Percentiles rank a stretch among this genome's conserved stretches.
phyloP scores from a whole-genome alignment of 2,113 vertebrate genomes.

The Petromus typicus region DNA sequence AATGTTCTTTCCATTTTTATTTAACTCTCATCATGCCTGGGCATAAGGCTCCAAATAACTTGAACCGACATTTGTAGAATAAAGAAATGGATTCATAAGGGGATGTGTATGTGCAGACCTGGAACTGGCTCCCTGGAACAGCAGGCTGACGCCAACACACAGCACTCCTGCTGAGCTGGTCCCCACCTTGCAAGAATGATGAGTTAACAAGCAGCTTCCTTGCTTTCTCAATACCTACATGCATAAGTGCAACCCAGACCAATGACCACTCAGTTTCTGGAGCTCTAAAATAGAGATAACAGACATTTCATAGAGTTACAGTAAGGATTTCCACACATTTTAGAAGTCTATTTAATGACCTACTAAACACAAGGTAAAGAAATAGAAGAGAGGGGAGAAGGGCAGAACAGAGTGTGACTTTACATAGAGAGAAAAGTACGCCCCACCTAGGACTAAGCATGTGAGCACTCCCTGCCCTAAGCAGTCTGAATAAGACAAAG shows the following conservation, averaged over 20 bases:
- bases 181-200: no score
- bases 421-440: neutral
- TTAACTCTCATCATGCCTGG: neutral
- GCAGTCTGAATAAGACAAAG: no score
- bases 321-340: neutral
- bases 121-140: neutral
- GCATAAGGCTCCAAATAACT: neutral
- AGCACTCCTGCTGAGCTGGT: neutral
- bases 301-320: neutral
- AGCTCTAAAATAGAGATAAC: neutral
- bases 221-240: neutral
- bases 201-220: neutral
- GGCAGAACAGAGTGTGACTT: accelerated
- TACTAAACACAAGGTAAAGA: neutral
- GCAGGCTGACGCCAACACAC: neutral
- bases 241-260: neutral
- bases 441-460: no score
- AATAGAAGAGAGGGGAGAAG: neutral
- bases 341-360: neutral
- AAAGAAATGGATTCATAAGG: neutral
- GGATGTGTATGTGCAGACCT: neutral
- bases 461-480: no score
- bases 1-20: neutral
- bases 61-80: neutral
- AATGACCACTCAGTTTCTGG: neutral